Evolutionary conservation across 2,113 vertebrate species (phyloP).

Genomic region (Tragelaphus strepsiceros): DNA sequence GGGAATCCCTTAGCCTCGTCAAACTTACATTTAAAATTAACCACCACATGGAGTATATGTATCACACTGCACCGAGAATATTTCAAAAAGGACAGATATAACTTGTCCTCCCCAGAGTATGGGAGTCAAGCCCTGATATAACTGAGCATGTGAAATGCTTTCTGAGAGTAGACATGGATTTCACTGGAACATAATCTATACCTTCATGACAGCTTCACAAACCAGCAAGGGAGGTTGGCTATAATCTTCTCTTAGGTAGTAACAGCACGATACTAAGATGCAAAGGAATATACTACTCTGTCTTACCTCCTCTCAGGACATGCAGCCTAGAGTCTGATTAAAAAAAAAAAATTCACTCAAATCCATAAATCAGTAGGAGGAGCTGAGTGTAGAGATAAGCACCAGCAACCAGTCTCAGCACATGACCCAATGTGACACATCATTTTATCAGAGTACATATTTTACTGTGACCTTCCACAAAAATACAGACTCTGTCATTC

Average conservation of each 20-base stretch:
- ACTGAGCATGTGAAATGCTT: not conserved
- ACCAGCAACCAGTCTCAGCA: not conserved
- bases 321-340: not conserved
- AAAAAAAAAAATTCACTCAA: not conserved
- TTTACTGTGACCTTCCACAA: not conserved
- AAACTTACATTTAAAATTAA: not conserved
- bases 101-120: not conserved
- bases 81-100: not conserved
- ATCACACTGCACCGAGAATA: not conserved
- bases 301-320: not conserved
- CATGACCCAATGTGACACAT: not conserved
- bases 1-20: not conserved
- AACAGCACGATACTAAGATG: not conserved
- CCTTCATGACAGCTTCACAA: not conserved
- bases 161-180: not conserved
- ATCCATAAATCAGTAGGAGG: not conserved
- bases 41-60: not conserved
- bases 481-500: not conserved
- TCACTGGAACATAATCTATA: not conserved
- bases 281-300: conserved; percentile 4
- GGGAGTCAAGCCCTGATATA: not conserved
- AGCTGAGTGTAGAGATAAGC: not conserved
- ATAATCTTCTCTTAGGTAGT: not conserved
- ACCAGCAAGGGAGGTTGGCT: not conserved
- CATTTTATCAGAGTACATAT: not conserved